A percentile compares a stretch with the other conserved stretches of the same genome.
These are phyloP conservation scores for Caenorhabditis japonica DNA, from an alignment of 2,888 invertebrate genomes.

Conservation along the genomic window DNA sequence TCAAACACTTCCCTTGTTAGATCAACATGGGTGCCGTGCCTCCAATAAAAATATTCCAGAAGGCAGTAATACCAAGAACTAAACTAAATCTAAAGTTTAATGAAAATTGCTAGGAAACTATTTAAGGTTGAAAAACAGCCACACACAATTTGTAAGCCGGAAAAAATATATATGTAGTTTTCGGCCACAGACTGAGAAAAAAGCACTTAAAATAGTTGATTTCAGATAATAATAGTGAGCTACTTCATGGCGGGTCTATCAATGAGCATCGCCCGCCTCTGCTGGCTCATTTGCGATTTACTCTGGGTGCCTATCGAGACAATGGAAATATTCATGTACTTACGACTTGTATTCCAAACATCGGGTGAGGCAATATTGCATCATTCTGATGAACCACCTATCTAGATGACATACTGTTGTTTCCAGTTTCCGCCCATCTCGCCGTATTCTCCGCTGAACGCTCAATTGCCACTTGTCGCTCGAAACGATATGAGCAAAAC, in stretches of 20 bases:
- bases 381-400: slow-evolving; percentile 32
- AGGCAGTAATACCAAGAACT: no score
- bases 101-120: no score
- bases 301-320: slow-evolving; percentile 28
- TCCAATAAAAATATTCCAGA: no score
- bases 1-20: no score
- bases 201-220: no score
- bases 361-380: slow-evolving; percentile 40
- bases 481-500: slow-evolving; percentile 44
- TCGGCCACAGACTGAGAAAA: no score
- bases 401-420: neutral
- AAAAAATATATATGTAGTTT: no score
- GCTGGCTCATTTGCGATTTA: slow-evolving; percentile 48
- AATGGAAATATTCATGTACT: slow-evolving; percentile 48
- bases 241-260: slow-evolving; percentile 37
- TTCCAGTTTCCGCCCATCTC: slow-evolving; percentile 53
- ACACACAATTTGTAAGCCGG: no score
- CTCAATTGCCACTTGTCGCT: slow-evolving; percentile 40
- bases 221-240: slow-evolving; percentile 43
- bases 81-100: no score
- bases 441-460: slow-evolving; percentile 46
- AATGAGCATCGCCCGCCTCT: slow-evolving; percentile 35
- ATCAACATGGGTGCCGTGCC: no score
- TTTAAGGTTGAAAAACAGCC: no score
- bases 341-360: slow-evolving; percentile 44